Evolutionary conservation across 2,797 vertebrate species (phyloP), one percentile per base, ranked within the genome.

Genomic region (Catamblyrhynchus diadema): DNA sequence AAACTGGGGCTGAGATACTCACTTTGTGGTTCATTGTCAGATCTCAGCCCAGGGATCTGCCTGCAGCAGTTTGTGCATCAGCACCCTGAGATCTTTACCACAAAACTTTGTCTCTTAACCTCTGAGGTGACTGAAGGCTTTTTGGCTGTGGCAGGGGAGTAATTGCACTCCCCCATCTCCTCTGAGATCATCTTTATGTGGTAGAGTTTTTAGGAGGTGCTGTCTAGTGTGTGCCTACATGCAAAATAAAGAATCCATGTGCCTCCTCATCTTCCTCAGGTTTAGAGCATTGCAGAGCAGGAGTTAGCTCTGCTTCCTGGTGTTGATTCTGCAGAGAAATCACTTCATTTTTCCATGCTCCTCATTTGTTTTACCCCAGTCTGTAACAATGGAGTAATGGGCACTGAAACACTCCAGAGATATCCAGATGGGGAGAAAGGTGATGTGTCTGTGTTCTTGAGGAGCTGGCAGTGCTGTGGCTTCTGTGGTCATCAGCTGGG

Each of bases 221-320:
- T 56, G 16, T 33, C 42, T 62, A 27, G 42, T 24, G 22, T 56
- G 60, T 47, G 48, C 30, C 27, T 73, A 6, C 10, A 1, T 23
- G 54, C 33, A 72, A 42, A 71, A 39, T 19, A 77, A 70, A 53
- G 30, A 61, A 65, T 42, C 57, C 3, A 2, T 10, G 25, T 77
- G 65, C 41, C 27, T 86, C 45, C 66, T 67, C 33, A 30, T 78
- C 41, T 71, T 81, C 12, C 78, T 47, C 30, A 32, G 28, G 33
- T 74, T 74, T 67, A 16, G 57, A 59, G 27, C 0, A 0, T 64
- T 7, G 0, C 35, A 80, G 56, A 73, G 64, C 28, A 62, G 80
- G 51, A 67, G 25, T 60, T 67, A 24, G n/a, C 39, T 67, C 91
- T 72, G 30, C 54, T 66, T 79, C 20, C 41, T 37, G 28, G 16